Evolutionary conservation across 2,888 invertebrate species (phyloP).

Genomic region (Thalpophila matura): DNA sequence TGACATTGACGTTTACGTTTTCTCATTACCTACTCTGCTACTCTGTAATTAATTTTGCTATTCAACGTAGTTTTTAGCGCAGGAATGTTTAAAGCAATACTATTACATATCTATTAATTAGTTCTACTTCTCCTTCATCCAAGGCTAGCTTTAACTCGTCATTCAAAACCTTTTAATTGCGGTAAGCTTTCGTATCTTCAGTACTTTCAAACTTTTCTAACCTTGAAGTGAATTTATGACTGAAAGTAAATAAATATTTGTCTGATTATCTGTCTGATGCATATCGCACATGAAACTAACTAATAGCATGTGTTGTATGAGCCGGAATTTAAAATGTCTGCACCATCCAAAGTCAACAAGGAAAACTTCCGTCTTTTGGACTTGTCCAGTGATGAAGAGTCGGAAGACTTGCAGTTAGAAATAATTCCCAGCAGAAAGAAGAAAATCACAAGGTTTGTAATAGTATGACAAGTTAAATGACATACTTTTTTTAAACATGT

Average conservation of each 20-base stretch:
- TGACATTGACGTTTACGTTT: conserved; percentile 17
- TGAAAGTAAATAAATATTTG: conserved; percentile 54
- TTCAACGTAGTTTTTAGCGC: conserved; percentile 24
- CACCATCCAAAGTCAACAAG: conserved; percentile 88
- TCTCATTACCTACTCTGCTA: conserved; percentile 20
- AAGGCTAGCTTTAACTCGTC: conserved; percentile 4
- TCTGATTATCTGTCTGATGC: conserved; percentile 42
- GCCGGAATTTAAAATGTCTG: conserved; percentile 77
- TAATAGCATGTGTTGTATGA: conserved; percentile 79
- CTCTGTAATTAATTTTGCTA: conserved; percentile 32
- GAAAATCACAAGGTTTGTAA: conserved; percentile 89
- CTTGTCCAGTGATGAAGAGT: conserved; percentile 91
- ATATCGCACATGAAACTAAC: conserved; percentile 37
- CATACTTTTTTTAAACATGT: no score
- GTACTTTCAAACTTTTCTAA: conserved; percentile 57
- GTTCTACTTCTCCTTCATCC: conserved; percentile 8
- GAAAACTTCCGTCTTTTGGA: conserved; percentile 92
- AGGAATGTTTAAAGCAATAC: conserved; percentile 41
- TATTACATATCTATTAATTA: conserved; percentile 48
- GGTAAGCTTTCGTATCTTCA: conserved; percentile 36
- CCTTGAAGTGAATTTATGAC: conserved; percentile 52
- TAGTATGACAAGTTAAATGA: no score
- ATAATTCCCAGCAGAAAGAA: conserved; percentile 90
- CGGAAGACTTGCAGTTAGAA: conserved; percentile 91
- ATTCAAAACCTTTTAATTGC: conserved; percentile 31